A percentile compares a stretch with the other conserved stretches of the same genome.
These are phyloP conservation scores for Apodemia mormo DNA, from an alignment of 2,888 invertebrate species.

Conservation along the genomic window DNA sequence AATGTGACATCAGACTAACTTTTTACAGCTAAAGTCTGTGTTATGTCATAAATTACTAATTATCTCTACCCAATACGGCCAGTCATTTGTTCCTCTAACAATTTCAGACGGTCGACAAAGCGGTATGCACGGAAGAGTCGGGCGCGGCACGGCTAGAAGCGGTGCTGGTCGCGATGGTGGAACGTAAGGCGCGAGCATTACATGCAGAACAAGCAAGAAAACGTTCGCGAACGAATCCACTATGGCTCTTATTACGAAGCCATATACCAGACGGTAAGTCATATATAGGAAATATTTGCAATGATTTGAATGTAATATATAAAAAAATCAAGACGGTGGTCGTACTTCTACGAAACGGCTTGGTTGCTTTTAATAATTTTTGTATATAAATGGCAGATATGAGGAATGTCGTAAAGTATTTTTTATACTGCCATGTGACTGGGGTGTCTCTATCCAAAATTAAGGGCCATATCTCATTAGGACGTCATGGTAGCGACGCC, in stretches of 20 bases:
- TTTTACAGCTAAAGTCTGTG: too few species aligned
- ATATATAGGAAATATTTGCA: neutral
- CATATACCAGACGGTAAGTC: slow-evolving; percentile 67
- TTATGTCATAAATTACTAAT: neutral
- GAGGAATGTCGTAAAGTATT: too few species aligned
- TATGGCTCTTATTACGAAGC: slow-evolving; percentile 67
- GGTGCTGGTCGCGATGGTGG: slow-evolving; percentile 86
- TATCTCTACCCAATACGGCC: neutral
- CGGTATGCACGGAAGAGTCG: slow-evolving; percentile 86
- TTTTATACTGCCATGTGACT: too few species aligned
- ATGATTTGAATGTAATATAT: too few species aligned
- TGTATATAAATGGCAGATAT: too few species aligned
- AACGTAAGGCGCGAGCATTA: slow-evolving; percentile 82
- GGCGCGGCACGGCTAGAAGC: slow-evolving; percentile 86
- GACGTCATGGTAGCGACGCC: too few species aligned
- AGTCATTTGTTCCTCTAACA: neutral
- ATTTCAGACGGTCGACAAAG: slow-evolving; percentile 84
- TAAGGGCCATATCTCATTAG: too few species aligned
- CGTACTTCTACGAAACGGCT: too few species aligned
- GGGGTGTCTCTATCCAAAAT: too few species aligned
- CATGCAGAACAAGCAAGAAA: slow-evolving; percentile 83
- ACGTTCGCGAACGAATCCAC: slow-evolving; percentile 61
- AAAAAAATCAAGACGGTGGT: too few species aligned
- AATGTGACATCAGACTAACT: too few species aligned
- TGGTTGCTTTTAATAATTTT: too few species aligned